phyloP scores from a whole-genome alignment of 2,888 invertebrate genomes.

The Smittia sp. region DNA sequence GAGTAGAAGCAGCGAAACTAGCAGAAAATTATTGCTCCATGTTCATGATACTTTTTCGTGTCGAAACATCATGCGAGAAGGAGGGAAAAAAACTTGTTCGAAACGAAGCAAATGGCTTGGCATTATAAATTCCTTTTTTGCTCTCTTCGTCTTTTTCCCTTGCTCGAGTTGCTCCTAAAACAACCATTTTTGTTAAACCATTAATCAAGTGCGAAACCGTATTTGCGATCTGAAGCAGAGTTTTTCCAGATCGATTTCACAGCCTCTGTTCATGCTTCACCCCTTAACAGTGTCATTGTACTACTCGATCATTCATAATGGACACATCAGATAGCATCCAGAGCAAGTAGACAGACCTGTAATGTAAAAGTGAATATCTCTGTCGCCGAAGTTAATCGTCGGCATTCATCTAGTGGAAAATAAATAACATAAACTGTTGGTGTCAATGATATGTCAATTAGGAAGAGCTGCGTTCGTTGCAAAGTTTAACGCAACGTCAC shows the following conservation, averaged over 20 bases:
- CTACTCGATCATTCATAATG: conserved; percentile 36
- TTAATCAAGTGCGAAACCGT: conserved; percentile 27
- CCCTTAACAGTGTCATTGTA: background rate
- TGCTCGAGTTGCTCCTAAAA: background rate
- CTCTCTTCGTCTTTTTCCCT: too few relatives aligned
- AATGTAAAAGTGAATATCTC: conserved; percentile 27
- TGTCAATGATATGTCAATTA: conserved; percentile 41
- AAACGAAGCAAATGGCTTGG: conserved; percentile 1
- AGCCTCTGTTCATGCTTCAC: background rate
- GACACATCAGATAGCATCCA: conserved; percentile 20
- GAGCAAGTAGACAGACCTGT: conserved; percentile 3
- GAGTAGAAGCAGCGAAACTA: conserved; percentile 14
- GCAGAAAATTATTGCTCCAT: conserved; percentile 33
- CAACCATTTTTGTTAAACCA: conserved; percentile 28
- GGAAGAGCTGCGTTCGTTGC: background rate
- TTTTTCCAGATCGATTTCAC: background rate
- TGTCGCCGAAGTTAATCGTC: conserved; percentile 24
- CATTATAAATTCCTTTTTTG: conserved; percentile 8
- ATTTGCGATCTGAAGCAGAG: too few relatives aligned
- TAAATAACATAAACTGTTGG: conserved; percentile 37
- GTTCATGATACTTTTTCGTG: conserved; percentile 14
- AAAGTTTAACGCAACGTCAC: background rate
- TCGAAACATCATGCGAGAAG: conserved; percentile 16
- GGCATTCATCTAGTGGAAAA: conserved; percentile 36
- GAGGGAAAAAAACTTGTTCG: background rate